Evolutionary conservation across 2,888 invertebrate genomes (phyloP), one percentile per base, ranked within the genome.

Genomic region (Unio pictorum): DNA sequence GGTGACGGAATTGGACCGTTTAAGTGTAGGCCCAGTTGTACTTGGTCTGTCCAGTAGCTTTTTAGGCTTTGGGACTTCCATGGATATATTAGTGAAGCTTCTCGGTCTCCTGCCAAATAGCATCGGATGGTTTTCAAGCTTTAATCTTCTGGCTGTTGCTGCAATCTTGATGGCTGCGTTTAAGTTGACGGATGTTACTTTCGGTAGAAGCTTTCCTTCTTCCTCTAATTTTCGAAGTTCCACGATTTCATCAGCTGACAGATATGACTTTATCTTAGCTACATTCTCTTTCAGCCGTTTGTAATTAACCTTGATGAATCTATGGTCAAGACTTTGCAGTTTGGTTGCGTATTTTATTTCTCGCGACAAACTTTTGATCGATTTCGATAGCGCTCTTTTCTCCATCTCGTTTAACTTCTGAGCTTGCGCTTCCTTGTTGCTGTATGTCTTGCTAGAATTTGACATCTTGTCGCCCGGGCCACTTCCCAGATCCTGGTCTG

Each of bases 371-470:
- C 84, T 81, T 57, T 83, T 82, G 57, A 86, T 69, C 7, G 82
- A 80, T 64, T 87, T 88, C 71, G 86, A 86, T 30, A 88, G 72
- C n/a, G 80, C 77, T 45, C 85, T 75, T 55, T 86, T 78, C 67
- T 87, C 86, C 71, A 86, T 88, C 66, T 84, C 72, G 75, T 87
- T 87, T 62, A 81, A 75, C 4, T 81, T 84, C 28, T 86, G 77
- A 3, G 87, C 87, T 55, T 82, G 75, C 23, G 83, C 75, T 60
- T 84, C 83, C 61, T 81, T 83, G 58, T 84, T 45, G 15, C 45
- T 45, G 45, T 45, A 45, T 45, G 45, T 15, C 45, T 45, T 75
- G 59, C 26, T 17, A n/a, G 59, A 59, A n/a, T 26, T 26, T 4
- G 59, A 26, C 59, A 59, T 59, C 59, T 17, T 59, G 45, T 45